A percentile compares a stretch with the other conserved stretches of the same genome.
Evolutionary conservation across 2,888 invertebrate genomes (phyloP).

Genomic region (Eumacrocentrus americanus): DNA sequence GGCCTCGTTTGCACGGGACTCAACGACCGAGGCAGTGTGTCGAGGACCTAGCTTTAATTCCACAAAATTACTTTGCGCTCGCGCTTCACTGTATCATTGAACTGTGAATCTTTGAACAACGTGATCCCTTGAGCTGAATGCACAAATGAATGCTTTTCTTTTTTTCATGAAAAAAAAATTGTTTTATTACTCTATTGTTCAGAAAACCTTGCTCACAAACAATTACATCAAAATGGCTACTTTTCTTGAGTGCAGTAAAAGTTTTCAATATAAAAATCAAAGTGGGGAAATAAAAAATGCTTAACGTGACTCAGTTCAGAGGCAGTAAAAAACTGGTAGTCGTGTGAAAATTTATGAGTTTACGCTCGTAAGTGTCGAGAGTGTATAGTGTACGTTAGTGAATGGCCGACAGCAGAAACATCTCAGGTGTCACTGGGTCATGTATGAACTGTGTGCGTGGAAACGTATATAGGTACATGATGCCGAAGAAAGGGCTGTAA

Average conservation of each 20-base stretch:
- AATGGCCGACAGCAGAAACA: constrained; percentile 1
- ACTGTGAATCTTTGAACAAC: too few species aligned
- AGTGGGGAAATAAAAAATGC: not conserved
- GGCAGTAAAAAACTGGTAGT: not conserved
- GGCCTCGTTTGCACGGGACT: constrained; percentile 17
- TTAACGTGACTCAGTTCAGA: not conserved
- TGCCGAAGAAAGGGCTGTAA: constrained; percentile 2
- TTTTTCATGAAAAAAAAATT: not conserved
- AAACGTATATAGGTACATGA: not conserved
- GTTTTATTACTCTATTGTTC: not conserved
- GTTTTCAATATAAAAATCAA: not conserved
- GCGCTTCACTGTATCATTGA: not conserved
- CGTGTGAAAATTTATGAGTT: not conserved
- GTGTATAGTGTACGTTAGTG: not conserved
- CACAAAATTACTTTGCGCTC: constrained; percentile 30
- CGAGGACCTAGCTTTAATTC: constrained; percentile 31
- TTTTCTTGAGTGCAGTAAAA: too few species aligned
- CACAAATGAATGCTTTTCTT: not conserved
- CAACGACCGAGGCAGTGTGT: not conserved
- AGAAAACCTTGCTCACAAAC: not conserved
- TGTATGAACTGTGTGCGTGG: not conserved
- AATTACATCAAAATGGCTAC: not conserved
- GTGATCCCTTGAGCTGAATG: too few species aligned
- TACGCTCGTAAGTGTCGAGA: not conserved
- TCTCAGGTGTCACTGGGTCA: constrained; percentile 11